Conservation (phyloP, 2,888 invertebrate genomes). For the Ormyrus pomaceus region DNA sequence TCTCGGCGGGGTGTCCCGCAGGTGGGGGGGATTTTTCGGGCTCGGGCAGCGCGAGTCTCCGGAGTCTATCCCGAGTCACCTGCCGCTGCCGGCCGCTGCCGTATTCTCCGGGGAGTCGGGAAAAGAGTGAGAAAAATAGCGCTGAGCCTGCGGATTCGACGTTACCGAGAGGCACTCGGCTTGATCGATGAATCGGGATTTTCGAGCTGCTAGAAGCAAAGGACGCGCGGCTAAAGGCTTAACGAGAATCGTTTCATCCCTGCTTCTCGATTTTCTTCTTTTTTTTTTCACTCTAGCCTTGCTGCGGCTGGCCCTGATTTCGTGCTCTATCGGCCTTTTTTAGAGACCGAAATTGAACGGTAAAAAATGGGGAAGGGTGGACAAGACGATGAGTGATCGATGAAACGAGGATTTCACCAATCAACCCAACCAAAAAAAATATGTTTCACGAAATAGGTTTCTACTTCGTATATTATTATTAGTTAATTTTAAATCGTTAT, state of each 20-base stretch:
- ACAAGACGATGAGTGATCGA: slow-evolving; percentile 21
- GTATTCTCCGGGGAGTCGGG: too few relatives aligned
- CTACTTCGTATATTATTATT: too few relatives aligned
- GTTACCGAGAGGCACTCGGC: slow-evolving; percentile 46
- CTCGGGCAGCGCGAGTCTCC: background rate
- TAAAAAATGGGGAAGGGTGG: slow-evolving; percentile 10
- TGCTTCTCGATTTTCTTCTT: background rate
- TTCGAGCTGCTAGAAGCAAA: slow-evolving; percentile 9
- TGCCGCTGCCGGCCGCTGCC: slow-evolving; percentile 3
- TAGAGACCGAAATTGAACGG: background rate
- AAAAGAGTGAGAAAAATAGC: slow-evolving; percentile 60
- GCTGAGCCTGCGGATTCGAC: slow-evolving; percentile 56
- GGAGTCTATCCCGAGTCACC: slow-evolving; percentile 20
- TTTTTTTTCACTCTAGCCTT: background rate
- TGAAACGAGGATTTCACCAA: slow-evolving; percentile 21
- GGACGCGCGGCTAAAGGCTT: slow-evolving; percentile 25
- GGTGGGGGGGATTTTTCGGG: slow-evolving; percentile 30
- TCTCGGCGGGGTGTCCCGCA: slow-evolving; percentile 48
- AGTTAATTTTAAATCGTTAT: background rate
- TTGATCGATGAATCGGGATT: slow-evolving; percentile 62
- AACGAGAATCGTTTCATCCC: slow-evolving; percentile 33
- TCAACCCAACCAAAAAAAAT: background rate
- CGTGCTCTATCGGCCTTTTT: background rate
- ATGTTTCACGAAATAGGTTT: too few relatives aligned
- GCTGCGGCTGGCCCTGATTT: background rate